Conservation (phyloP, 2,113 vertebrate species). For the Geococcyx californianus region DNA sequence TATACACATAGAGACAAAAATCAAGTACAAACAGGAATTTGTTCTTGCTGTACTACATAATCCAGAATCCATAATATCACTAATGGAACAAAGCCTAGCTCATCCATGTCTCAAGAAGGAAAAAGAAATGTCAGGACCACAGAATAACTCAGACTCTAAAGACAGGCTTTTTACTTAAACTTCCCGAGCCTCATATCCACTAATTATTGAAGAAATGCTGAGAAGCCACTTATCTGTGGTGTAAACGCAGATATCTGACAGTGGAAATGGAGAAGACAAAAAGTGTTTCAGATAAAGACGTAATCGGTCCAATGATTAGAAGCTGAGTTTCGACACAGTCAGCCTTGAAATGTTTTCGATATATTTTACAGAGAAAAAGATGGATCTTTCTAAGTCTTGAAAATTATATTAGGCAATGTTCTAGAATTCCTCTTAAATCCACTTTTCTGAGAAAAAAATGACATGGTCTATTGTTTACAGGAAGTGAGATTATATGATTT, state of each 20-base stretch:
- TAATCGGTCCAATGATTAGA: fast-evolving
- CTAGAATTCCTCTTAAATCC: background rate
- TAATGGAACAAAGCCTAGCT: background rate
- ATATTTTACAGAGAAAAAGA: background rate
- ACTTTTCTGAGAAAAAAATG: constrained; percentile 25
- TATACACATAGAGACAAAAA: background rate
- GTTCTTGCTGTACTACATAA: background rate
- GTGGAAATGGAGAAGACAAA: background rate
- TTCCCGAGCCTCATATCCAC: background rate
- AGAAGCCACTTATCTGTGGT: background rate
- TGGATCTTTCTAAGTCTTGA: background rate
- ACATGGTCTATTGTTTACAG: constrained; percentile 1
- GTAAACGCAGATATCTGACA: background rate
- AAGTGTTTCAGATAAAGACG: background rate
- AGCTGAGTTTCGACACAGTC: background rate
- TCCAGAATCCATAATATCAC: background rate
- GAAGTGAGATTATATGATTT: constrained; percentile 22
- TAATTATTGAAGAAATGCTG: background rate
- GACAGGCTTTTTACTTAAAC: background rate
- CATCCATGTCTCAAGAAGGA: background rate
- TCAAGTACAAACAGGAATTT: background rate
- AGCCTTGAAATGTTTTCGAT: background rate
- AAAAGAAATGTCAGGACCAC: background rate
- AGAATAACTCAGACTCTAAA: background rate
- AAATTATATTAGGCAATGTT: background rate